phyloP scores from a whole-genome alignment of 2,113 vertebrate species.

The Spilogale gracilis region DNA sequence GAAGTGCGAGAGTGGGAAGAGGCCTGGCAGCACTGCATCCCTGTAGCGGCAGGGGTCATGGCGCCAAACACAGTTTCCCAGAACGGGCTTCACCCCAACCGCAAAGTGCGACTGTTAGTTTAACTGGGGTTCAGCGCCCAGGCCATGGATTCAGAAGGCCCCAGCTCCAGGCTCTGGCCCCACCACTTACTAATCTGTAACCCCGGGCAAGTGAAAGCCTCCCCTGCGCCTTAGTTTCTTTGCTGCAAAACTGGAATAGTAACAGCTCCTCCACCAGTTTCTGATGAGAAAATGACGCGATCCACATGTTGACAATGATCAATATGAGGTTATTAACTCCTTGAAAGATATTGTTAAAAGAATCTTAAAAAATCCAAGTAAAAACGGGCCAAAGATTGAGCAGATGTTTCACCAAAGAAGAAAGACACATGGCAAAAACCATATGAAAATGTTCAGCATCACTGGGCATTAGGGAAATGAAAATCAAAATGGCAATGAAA shows the following conservation, averaged over 20 bases:
- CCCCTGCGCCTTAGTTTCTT: background rate
- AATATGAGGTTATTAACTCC: background rate
- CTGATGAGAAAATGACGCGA: background rate
- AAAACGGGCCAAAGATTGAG: background rate
- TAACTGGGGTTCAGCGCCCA: background rate
- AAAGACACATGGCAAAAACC: background rate
- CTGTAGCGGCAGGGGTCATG: no score
- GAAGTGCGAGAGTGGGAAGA: background rate
- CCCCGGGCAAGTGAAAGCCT: background rate
- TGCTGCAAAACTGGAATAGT: background rate
- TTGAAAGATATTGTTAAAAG: background rate
- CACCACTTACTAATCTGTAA: background rate
- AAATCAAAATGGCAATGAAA: background rate
- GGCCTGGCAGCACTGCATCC: rapidly evolving
- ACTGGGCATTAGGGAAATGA: background rate
- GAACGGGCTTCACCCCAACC: background rate
- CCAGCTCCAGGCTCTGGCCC: background rate
- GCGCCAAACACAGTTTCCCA: background rate
- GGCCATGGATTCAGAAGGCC: background rate
- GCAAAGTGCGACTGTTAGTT: rapidly evolving
- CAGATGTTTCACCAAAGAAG: background rate
- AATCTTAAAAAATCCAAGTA: background rate
- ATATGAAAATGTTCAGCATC: background rate
- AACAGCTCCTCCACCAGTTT: background rate
- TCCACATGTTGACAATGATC: background rate